A percentile compares a stretch with the other conserved stretches of the same genome.
Conservation (phyloP, 2,888 invertebrate species). For the Chymomyza caudatula region DNA sequence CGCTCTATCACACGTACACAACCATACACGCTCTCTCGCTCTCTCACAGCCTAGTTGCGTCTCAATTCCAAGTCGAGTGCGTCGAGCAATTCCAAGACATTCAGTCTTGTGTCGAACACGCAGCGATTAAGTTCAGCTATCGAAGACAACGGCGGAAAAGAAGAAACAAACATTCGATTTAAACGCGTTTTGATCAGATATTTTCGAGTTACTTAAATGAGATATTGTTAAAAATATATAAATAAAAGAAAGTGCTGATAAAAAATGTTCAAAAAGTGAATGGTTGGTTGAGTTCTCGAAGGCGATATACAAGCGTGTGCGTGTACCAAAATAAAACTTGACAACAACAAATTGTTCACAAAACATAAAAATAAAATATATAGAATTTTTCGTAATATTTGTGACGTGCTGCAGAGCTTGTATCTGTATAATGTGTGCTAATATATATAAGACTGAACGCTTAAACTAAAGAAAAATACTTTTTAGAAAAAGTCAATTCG, state of each 20-base stretch:
- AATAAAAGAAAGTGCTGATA: constrained; percentile 17
- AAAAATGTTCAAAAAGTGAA: constrained; percentile 17
- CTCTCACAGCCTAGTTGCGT: not conserved
- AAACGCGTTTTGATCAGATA: constrained; percentile 10
- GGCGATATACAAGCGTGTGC: constrained; percentile 35
- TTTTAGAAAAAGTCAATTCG: no score
- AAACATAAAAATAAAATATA: not conserved
- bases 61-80: constrained; percentile 3
- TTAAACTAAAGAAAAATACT: not conserved
- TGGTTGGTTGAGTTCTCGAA: constrained; percentile 16
- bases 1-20: not conserved
- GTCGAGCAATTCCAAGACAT: constrained; percentile 18
- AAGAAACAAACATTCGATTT: constrained; percentile 7
- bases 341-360: constrained; percentile 13
- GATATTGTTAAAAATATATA: constrained; percentile 27
- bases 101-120: constrained; percentile 74
- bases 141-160: constrained; percentile 53
- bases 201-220: constrained; percentile 38
- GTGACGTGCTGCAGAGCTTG: constrained; percentile 20
- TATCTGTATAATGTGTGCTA: constrained; percentile 1
- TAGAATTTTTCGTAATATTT: constrained; percentile 34
- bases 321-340: constrained; percentile 19
- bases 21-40: not conserved
- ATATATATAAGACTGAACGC: constrained; percentile 6
- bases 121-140: constrained; percentile 51